phyloP scores from a whole-genome alignment of 2,797 vertebrate genomes.

The Cygnus olor region DNA sequence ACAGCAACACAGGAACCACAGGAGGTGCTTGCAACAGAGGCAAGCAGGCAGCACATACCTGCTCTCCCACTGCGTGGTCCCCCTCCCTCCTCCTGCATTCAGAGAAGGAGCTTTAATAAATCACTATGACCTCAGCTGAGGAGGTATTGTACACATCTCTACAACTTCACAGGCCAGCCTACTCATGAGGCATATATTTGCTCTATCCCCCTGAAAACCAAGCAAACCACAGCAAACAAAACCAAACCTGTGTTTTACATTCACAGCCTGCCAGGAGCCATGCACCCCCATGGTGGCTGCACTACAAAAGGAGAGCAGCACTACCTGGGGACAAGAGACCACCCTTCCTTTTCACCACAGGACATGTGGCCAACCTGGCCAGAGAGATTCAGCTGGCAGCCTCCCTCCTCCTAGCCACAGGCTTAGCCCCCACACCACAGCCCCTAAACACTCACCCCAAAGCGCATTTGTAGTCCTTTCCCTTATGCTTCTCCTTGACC shows the following conservation, averaged over 20 bases:
- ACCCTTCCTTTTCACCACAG: fast-evolving
- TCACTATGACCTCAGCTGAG: not conserved
- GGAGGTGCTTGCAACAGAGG: fast-evolving
- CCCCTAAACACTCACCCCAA: not conserved
- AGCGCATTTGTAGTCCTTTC: not conserved
- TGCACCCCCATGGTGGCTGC: fast-evolving
- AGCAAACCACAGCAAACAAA: fast-evolving
- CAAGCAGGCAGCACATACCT: not conserved
- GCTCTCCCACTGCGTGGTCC: not conserved
- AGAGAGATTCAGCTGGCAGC: not conserved
- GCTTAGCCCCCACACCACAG: too few relatives aligned
- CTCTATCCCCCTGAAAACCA: not conserved
- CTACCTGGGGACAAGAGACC: not conserved
- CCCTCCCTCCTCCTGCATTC: fast-evolving
- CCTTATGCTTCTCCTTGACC: not conserved
- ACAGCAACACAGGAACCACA: fast-evolving
- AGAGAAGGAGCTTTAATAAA: not conserved
- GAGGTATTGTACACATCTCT: not conserved
- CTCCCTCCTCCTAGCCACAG: not conserved
- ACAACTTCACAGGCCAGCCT: not conserved
- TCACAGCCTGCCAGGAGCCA: not conserved
- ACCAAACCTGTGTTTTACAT: fast-evolving
- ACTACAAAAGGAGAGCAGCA: not conserved
- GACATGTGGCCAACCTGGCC: not conserved
- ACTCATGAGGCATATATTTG: not conserved